Conservation (phyloP, 2,888 invertebrate species). For the Oegoconia quadripuncta region DNA sequence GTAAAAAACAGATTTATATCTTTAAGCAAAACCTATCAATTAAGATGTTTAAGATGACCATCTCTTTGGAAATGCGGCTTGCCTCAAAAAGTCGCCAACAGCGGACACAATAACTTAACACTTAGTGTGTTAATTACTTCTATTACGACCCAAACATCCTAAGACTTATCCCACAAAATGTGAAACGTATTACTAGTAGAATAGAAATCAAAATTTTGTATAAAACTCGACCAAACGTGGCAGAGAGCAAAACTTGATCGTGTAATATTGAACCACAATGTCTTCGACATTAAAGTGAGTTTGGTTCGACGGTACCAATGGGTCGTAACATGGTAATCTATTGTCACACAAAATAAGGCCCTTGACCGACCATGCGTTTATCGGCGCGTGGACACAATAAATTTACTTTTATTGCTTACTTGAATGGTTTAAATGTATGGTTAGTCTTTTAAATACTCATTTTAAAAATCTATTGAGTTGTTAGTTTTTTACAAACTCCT, state of each 20-base stretch:
- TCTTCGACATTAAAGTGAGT: not conserved
- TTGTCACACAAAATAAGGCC: conserved; percentile 32
- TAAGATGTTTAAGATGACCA: conserved; percentile 20
- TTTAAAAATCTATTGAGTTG: conserved; percentile 20
- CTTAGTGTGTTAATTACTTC: conserved; percentile 42
- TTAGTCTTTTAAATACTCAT: conserved; percentile 37
- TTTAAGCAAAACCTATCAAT: not conserved
- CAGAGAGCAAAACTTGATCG: too few relatives aligned
- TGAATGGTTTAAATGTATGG: conserved; percentile 30
- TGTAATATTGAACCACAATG: not conserved
- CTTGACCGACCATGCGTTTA: conserved; percentile 40
- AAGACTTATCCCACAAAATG: conserved; percentile 1
- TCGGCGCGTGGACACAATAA: conserved; percentile 62
- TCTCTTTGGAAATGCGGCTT: conserved; percentile 31
- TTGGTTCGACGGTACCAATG: conserved; percentile 13
- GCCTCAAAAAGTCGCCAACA: conserved; percentile 32
- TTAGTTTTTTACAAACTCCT: conserved; percentile 1
- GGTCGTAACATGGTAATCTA: conserved; percentile 28
- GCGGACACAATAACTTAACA: conserved; percentile 46
- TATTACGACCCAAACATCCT: conserved; percentile 5
- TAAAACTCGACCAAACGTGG: too few relatives aligned
- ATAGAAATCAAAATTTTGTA: too few relatives aligned
- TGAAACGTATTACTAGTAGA: not conserved
- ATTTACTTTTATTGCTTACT: conserved; percentile 63
- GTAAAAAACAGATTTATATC: not conserved